Percentiles rank a stretch among this genome's conserved stretches.
phyloP scores from a whole-genome alignment of 2,113 vertebrate genomes.

The Toxostoma redivivum region DNA sequence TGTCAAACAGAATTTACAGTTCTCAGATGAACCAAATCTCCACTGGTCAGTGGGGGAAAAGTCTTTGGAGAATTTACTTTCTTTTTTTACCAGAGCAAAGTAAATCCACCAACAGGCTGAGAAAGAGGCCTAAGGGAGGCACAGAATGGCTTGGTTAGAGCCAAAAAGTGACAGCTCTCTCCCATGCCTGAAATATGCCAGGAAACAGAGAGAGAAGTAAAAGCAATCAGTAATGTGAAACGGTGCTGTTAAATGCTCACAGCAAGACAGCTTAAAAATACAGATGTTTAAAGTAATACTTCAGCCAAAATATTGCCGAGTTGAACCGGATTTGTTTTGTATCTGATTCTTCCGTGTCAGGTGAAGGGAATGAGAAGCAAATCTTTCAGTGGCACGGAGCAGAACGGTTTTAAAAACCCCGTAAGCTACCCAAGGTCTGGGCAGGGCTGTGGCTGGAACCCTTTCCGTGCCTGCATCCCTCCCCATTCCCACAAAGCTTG shows the following conservation, averaged over 20 bases:
- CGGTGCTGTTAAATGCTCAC: slow-evolving; percentile 27
- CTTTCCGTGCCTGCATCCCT: not conserved
- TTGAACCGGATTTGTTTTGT: slow-evolving; percentile 58
- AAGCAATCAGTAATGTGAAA: slow-evolving; percentile 63
- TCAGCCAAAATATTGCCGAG: slow-evolving; percentile 56
- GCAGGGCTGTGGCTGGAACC: not conserved
- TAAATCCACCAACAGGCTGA: slow-evolving; percentile 53
- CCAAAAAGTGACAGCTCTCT: slow-evolving; percentile 35
- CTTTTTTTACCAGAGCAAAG: slow-evolving; percentile 61
- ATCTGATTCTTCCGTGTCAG: slow-evolving; percentile 26
- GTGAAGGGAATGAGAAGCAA: slow-evolving; percentile 36
- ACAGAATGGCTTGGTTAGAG: slow-evolving; percentile 48
- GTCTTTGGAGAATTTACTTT: slow-evolving; percentile 66
- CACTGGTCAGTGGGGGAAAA: slow-evolving; percentile 68
- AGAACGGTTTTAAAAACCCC: slow-evolving; percentile 1
- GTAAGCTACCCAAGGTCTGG: not conserved
- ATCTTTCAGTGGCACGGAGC: slow-evolving; percentile 36
- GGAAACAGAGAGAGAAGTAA: slow-evolving; percentile 55
- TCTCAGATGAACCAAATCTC: slow-evolving; percentile 75
- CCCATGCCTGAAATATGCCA: slow-evolving; percentile 34
- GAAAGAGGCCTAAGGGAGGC: slow-evolving; percentile 64
- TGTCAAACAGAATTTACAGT: slow-evolving; percentile 79
- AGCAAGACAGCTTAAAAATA: slow-evolving; percentile 56
- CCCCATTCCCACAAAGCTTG: not conserved
- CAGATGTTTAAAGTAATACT: slow-evolving; percentile 63